Percentiles rank a stretch among this genome's conserved stretches.
These are phyloP conservation scores for Rhipidura dahli DNA, from an alignment of 2,113 vertebrate genomes.

Conservation along the genomic window DNA sequence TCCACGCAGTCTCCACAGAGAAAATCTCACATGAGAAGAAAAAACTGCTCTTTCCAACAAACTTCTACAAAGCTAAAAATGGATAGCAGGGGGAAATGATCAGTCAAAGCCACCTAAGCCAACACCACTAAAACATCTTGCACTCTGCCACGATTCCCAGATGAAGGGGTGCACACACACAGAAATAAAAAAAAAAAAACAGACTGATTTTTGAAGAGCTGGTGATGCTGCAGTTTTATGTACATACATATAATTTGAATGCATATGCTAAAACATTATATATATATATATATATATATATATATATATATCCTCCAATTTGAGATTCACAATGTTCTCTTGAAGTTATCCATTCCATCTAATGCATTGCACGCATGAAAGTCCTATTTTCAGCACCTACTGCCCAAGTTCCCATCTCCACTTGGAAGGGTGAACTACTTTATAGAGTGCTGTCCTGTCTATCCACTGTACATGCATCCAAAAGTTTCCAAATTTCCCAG, in stretches of 20 bases:
- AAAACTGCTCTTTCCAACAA: neutral
- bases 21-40: neutral
- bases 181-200: fast-evolving
- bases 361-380: neutral
- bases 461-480: neutral
- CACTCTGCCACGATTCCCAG: neutral
- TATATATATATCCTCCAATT: neutral
- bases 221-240: neutral
- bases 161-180: neutral
- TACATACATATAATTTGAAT: neutral
- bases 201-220: neutral
- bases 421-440: neutral
- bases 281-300: neutral
- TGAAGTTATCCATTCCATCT: neutral
- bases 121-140: neutral
- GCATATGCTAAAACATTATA: neutral
- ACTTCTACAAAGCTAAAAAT: neutral
- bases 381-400: neutral
- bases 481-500: neutral
- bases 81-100: neutral
- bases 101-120: neutral
- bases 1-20: neutral
- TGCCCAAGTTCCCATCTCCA: neutral
- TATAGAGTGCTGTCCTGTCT: neutral
- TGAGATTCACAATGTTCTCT: neutral